Conservation (phyloP, 2,888 invertebrate genomes). For the Andrena fulva region DNA sequence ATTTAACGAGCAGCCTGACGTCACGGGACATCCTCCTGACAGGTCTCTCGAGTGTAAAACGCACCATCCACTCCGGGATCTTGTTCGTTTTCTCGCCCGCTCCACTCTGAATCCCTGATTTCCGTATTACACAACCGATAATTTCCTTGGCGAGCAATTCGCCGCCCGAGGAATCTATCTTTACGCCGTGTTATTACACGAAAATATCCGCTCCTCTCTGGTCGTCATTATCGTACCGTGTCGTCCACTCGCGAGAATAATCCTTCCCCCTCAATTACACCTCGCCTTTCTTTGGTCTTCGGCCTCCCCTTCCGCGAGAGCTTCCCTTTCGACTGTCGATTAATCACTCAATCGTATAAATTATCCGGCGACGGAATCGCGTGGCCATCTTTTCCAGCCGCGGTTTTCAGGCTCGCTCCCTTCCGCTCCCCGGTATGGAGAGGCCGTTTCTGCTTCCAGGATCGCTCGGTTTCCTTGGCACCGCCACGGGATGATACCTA, state of each 20-base stretch:
- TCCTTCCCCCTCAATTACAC: conserved; percentile 16
- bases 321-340: conserved; percentile 6
- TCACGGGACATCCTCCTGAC: conserved; percentile 8
- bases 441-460: conserved; percentile 20
- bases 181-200: conserved; percentile 26
- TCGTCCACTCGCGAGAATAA: conserved; percentile 11
- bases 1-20: conserved; percentile 20
- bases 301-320: not conserved
- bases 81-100: not conserved
- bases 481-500: conserved; percentile 41
- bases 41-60: not conserved
- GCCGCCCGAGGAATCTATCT: conserved; percentile 5
- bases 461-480: conserved; percentile 32
- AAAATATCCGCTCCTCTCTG: not conserved
- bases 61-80: not conserved
- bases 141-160: conserved; percentile 12
- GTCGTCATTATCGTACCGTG: conserved; percentile 13
- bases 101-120: conserved; percentile 24
- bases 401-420: not conserved
- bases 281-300: not conserved
- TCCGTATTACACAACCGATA: conserved; percentile 26
- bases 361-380: not conserved
- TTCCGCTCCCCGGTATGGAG: not conserved
- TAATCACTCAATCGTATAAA: conserved; percentile 43
- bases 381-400: not conserved